phyloP scores from a whole-genome alignment of 2,888 invertebrate genomes.

The Tuberolachnus salignus region DNA sequence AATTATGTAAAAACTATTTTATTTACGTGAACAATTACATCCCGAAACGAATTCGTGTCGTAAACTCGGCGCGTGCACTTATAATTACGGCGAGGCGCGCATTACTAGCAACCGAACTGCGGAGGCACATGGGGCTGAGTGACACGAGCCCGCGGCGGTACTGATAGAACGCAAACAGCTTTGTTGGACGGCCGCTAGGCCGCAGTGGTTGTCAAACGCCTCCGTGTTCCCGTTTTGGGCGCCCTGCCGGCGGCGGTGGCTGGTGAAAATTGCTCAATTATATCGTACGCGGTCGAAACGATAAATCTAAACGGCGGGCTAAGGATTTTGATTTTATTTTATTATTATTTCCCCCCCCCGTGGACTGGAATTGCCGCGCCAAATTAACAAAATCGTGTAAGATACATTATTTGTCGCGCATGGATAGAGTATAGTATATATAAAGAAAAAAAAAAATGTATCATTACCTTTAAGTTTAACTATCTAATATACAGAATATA shows the following conservation, averaged over 20 bases:
- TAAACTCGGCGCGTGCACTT: not conserved
- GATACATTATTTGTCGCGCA: not conserved
- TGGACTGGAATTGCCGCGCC: not conserved
- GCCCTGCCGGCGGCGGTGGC: not conserved
- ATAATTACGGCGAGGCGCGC: not conserved
- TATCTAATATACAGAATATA: too few species aligned
- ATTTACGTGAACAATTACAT: not conserved
- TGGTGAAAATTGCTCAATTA: constrained; percentile 3
- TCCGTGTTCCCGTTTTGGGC: constrained; percentile 11
- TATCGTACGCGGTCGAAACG: not conserved
- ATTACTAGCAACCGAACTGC: constrained; percentile 29
- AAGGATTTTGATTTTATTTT: not conserved
- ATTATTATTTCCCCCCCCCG: too few species aligned
- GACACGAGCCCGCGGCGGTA: constrained; percentile 13
- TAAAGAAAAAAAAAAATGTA: not conserved
- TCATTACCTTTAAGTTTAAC: not conserved
- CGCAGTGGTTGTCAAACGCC: constrained; percentile 37
- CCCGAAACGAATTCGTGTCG: not conserved
- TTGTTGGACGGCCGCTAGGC: constrained; percentile 41
- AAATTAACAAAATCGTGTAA: not conserved
- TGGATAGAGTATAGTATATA: not conserved
- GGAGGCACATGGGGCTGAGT: constrained; percentile 43
- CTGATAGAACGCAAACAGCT: constrained; percentile 28
- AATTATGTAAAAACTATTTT: not conserved
- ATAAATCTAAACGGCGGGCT: constrained; percentile 22